Evolutionary conservation across 2,888 invertebrate species (phyloP), one percentile per base, ranked within the genome.

Genomic region (Chrysina gloriosa): DNA sequence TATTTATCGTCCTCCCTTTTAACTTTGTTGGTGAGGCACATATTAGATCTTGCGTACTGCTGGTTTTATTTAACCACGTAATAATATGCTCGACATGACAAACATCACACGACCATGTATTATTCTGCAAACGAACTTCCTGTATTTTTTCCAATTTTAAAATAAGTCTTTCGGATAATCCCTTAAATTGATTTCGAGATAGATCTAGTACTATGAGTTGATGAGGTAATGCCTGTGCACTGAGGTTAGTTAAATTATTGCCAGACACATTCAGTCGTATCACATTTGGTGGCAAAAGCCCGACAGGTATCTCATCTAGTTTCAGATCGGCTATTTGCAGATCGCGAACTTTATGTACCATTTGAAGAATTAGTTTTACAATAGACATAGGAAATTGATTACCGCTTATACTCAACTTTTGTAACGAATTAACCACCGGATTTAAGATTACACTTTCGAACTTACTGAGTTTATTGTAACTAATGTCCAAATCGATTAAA

Each of bases 381-480:
- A 89, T 86, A 54, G 85, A 84, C 6, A 86, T 77, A 6, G 85
- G 83, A 75, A 89, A 82, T 75, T 87, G 86, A 76, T 92, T 92
- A 3, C 92, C 91, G 75, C 92, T 91, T 50, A 93, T 87, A 77
- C 90, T 88, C 14, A 93, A 85, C 52, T 85, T 86, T 78, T 86
- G 86, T 65, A 92, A 82, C 45, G 88, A 87, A 71, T 89, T 88
- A 4, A 89, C 86, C 0, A 89, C 80, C 0, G 89, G 88, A 11
- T 85, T 84, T 74, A 91, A 86, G 0, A 88, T 86, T 70, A 86
- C 85, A 36, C 86, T 83, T 78, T 92, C 90, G 70, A 92, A 86
- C 61, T 88, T 85, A 75, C 89, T 88, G 73, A 93, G 85, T 82
- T 91, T 91, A 80, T 94, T 93, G 80, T 90, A 89, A 72, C 92